These are phyloP conservation scores for Ammospiza nelsoni DNA, from an alignment of 2,113 vertebrate genomes.

Conservation along the genomic window DNA sequence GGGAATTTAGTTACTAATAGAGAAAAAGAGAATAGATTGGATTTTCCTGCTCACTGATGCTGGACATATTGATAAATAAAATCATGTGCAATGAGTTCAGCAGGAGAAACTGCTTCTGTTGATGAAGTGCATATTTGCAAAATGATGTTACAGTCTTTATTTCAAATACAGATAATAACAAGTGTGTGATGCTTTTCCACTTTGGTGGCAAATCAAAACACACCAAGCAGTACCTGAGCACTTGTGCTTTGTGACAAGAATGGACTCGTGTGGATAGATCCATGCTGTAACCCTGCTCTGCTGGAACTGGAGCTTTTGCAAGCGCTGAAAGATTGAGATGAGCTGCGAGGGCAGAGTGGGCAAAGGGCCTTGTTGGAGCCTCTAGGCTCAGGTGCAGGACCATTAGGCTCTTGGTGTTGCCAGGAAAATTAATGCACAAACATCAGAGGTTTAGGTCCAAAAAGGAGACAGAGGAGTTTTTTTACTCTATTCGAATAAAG, in stretches of 20 bases:
- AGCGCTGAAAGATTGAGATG: background rate
- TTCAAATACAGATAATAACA: background rate
- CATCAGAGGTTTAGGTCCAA: background rate
- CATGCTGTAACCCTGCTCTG: background rate
- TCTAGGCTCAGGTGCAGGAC: background rate
- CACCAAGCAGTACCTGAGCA: background rate
- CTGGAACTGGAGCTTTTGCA: fast-evolving
- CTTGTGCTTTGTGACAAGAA: background rate
- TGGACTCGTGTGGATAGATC: fast-evolving
- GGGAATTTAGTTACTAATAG: background rate
- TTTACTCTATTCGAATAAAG: background rate
- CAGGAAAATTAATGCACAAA: background rate
- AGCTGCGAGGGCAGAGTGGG: background rate
- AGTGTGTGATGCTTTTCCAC: background rate
- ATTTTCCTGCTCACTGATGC: background rate
- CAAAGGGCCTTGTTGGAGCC: background rate
- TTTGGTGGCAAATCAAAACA: background rate
- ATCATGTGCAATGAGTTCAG: background rate
- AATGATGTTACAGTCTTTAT: background rate
- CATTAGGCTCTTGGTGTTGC: background rate
- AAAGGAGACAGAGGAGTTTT: background rate
- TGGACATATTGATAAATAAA: background rate
- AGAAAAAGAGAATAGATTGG: background rate
- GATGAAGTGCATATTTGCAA: background rate
- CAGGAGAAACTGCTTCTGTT: background rate